Evolutionary conservation across 1,140 invertebrate genomes (phyloP).

Genomic region (Brachionus asplanchnoidis): DNA sequence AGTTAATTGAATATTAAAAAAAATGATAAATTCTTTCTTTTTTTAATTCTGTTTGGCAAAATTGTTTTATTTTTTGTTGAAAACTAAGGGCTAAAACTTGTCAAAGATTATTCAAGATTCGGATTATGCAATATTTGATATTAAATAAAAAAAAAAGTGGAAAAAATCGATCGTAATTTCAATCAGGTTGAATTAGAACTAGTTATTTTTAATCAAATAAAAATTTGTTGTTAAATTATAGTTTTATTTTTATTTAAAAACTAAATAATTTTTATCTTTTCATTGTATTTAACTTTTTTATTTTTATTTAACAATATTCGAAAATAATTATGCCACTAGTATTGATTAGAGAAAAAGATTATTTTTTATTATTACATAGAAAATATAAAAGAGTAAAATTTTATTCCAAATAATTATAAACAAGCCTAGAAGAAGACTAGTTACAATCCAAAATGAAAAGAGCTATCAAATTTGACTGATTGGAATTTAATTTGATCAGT

Average conservation of each 20-base stretch:
- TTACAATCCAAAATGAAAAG: not conserved
- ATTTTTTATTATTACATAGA: not conserved
- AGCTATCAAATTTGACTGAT: constrained; percentile 1
- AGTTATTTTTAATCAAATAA: not conserved
- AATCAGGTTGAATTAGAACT: not conserved
- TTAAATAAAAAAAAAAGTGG: not conserved
- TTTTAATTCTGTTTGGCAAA: not conserved
- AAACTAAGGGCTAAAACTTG: not conserved
- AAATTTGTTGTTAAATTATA: no score
- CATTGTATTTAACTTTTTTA: not conserved
- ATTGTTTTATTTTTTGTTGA: not conserved
- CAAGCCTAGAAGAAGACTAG: not conserved
- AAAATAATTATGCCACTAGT: not conserved
- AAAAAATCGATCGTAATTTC: not conserved
- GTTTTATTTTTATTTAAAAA: not conserved
- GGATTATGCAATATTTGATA: not conserved
- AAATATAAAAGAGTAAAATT: not conserved
- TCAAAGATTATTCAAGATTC: not conserved
- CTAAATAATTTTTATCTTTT: not conserved
- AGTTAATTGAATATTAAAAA: not conserved
- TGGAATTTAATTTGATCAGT: not conserved
- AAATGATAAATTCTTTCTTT: not conserved
- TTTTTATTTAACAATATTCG: not conserved
- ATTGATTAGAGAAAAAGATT: not conserved
- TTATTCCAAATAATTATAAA: not conserved